Evolutionary conservation across 2,888 invertebrate genomes (phyloP).

Genomic region (Cryptophagus acutangulus): DNA sequence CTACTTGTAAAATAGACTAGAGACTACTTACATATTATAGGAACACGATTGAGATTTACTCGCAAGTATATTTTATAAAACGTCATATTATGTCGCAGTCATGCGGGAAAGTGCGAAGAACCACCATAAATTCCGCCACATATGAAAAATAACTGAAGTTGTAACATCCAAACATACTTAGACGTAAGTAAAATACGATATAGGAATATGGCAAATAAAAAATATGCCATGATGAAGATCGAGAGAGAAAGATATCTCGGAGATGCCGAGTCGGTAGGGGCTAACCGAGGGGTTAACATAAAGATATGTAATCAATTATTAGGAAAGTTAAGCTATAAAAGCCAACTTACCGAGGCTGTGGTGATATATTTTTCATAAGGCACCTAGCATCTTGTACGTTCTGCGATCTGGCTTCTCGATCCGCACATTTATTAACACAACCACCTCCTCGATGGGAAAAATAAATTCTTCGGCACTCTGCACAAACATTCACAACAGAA

Average conservation of each 20-base stretch:
- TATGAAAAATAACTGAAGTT: slow-evolving; percentile 6
- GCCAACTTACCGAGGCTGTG: slow-evolving; percentile 19
- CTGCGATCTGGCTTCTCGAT: too few species aligned
- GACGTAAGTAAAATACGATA: too few species aligned
- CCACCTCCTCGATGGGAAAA: too few species aligned
- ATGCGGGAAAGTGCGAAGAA: neutral
- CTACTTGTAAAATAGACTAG: too few species aligned
- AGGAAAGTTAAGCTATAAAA: slow-evolving; percentile 26
- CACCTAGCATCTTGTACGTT: neutral
- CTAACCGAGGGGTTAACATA: neutral
- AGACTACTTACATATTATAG: too few species aligned
- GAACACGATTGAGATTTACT: neutral
- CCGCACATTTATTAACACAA: too few species aligned
- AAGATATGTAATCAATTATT: slow-evolving; percentile 27
- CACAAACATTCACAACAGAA: too few species aligned
- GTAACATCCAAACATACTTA: slow-evolving; percentile 1
- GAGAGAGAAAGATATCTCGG: neutral
- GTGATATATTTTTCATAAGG: slow-evolving; percentile 25
- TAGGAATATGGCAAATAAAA: too few species aligned
- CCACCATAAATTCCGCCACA: neutral
- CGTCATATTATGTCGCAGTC: neutral
- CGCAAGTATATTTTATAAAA: neutral
- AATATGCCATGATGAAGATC: neutral
- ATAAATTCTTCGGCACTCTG: too few species aligned
- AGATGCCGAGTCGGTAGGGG: neutral